These are phyloP conservation scores for Lutraria rhynchaena DNA, from an alignment of 1,140 invertebrate genomes.

Conservation along the genomic window DNA sequence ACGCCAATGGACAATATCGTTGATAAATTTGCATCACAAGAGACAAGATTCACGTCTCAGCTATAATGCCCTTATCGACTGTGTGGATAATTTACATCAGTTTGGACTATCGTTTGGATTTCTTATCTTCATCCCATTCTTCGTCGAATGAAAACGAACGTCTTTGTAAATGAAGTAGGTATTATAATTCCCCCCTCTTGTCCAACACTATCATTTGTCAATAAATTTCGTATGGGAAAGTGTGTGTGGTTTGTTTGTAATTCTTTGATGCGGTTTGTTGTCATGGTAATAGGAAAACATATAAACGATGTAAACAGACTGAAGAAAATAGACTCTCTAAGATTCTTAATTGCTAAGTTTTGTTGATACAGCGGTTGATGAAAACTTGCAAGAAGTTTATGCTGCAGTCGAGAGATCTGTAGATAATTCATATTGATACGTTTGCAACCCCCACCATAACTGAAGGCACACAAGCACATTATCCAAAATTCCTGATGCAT, in stretches of 20 bases:
- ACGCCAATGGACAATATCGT: neutral
- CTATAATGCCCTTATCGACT: conserved; percentile 53
- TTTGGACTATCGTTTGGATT: conserved; percentile 55
- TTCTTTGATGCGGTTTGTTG: conserved; percentile 54
- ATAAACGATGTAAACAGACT: conserved; percentile 23
- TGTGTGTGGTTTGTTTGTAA: conserved; percentile 38
- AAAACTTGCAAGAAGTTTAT: neutral
- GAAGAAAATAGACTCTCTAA: conserved; percentile 8
- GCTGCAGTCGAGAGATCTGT: neutral
- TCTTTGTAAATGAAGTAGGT: conserved; percentile 20
- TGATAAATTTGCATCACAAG: conserved; percentile 32
- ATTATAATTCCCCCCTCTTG: conserved; percentile 8
- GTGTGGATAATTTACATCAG: conserved; percentile 55
- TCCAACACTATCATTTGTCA: conserved; percentile 30
- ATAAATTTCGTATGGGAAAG: conserved; percentile 38
- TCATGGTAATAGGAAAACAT: conserved; percentile 3
- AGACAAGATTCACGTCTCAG: conserved; percentile 44
- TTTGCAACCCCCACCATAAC: too few relatives aligned
- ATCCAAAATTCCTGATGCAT: too few relatives aligned
- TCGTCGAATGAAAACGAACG: conserved; percentile 39
- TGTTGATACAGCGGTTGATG: neutral
- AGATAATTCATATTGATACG: too few relatives aligned
- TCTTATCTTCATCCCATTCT: conserved; percentile 46
- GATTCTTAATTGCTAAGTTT: too few relatives aligned
- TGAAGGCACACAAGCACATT: too few relatives aligned